Base-by-base conservation (phyloP, 2,888 invertebrate genomes). In the Peribatodes rhomboidaria region DNA sequence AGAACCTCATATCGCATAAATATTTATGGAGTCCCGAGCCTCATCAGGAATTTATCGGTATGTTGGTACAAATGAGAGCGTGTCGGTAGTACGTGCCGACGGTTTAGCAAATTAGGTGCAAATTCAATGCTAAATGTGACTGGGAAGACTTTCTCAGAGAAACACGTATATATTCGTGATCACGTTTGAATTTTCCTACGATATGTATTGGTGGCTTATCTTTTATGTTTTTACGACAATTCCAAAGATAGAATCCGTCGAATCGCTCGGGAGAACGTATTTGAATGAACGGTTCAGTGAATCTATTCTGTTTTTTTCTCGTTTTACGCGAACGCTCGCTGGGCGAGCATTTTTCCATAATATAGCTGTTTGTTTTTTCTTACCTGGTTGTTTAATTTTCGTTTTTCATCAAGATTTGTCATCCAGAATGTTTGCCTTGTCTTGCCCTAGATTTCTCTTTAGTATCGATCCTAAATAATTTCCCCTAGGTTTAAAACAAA, bases 91-190 rank as follows among this genome's bases (percentile, higher is more conserved):
- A 61, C 61, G 55, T 61, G 61, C 55, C 47, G 20, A 22, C 61
- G 49, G 49, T 49, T 61, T 61, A 55, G 61, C 49, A 54, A 61
- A 61, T 61, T 61, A 61, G 41, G 61, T 55, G 61, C 55, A 61
- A 61, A 61, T 61, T 55, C 49, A 39, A 61, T 55, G 53, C 41
- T 41, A 49, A 61, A 61, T 49, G 41, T 41, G 20, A 20, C 18
- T 20, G 46, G 37, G n/a, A 39, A 33, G 37, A 61, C 18, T 53
- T 50, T 53, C 18, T 41, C 22, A 0, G 27, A 39, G 50, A 35
- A 35, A 41, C 39, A 50, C 35, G 50, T 53, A 52, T 8, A 10
- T 31, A 53, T 53, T 37, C 53, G 16, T 13, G 22, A 41, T 8
- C 53, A 53, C 39, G 11, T 53, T 10, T 53, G 14, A 14, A 37